phyloP scores from a whole-genome alignment of 2,797 vertebrate genomes.

The Schizopygopsis malacanthus region DNA sequence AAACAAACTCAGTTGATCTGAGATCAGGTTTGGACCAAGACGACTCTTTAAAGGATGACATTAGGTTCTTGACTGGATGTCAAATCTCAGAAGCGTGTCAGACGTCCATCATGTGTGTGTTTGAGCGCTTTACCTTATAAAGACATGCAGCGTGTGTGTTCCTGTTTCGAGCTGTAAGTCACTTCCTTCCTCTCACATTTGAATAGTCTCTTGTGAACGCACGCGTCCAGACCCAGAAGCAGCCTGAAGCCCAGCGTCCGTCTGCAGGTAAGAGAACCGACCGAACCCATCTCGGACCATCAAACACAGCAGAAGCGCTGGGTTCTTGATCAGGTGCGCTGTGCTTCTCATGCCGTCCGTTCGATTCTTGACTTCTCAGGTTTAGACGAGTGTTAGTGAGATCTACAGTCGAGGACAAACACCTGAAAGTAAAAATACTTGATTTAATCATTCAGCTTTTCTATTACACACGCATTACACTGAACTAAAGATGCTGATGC shows the following conservation, averaged over 20 bases:
- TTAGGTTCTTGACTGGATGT: neutral
- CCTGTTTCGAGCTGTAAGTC: slow-evolving; percentile 55
- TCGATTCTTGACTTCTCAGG: neutral
- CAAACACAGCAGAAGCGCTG: neutral
- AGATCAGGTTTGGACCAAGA: no score
- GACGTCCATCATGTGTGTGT: neutral
- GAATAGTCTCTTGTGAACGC: slow-evolving; percentile 42
- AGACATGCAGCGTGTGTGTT: slow-evolving; percentile 54
- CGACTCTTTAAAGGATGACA: no score
- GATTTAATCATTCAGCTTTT: neutral
- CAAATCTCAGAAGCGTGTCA: neutral
- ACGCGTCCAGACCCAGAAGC: slow-evolving; percentile 18
- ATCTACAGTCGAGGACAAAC: neutral
- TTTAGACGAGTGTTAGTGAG: neutral
- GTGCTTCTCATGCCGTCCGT: neutral
- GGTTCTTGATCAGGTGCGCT: neutral
- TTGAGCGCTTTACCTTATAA: slow-evolving; percentile 56
- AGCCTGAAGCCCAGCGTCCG: slow-evolving; percentile 5
- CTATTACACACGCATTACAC: neutral
- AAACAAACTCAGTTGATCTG: no score
- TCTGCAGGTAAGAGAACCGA: slow-evolving; percentile 25
- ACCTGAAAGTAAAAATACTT: neutral
- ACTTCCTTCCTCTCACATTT: slow-evolving; percentile 63
- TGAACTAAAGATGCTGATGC: neutral
- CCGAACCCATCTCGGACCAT: neutral